Evolutionary conservation across 2,797 vertebrate genomes (phyloP).

Genomic region (Crax fasciolata): DNA sequence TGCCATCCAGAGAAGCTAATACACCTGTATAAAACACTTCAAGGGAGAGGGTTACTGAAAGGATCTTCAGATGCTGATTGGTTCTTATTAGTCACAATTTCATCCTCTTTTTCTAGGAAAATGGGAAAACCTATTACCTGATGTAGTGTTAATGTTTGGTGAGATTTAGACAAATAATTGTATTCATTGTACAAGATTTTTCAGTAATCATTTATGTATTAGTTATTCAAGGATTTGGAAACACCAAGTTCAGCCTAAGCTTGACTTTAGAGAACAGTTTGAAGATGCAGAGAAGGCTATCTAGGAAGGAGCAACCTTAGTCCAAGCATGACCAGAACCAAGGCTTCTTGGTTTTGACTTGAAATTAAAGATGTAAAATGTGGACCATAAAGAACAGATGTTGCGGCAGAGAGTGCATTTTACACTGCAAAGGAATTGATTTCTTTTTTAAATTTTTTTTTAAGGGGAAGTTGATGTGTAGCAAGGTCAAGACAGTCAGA

Average conservation of each 20-base stretch:
- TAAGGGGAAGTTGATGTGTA: background rate
- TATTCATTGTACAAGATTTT: background rate
- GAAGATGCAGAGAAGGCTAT: background rate
- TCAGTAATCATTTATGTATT: background rate
- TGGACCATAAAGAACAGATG: background rate
- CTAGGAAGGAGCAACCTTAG: background rate
- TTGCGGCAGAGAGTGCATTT: background rate
- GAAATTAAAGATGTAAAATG: background rate
- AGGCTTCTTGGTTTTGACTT: background rate
- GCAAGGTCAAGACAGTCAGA: background rate
- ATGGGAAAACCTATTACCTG: background rate
- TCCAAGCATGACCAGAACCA: background rate
- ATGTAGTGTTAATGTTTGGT: accelerated
- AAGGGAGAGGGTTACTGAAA: background rate
- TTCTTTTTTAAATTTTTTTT: background rate
- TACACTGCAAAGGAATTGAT: background rate
- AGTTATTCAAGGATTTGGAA: background rate
- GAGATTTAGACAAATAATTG: background rate
- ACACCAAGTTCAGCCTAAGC: background rate
- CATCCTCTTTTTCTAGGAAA: background rate
- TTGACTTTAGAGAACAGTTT: background rate
- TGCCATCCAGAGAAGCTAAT: background rate
- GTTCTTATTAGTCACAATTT: background rate
- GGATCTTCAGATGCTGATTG: background rate
- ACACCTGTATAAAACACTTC: background rate